phyloP scores from a whole-genome alignment of 2,888 invertebrate genomes.

The Apocheima hispidaria region DNA sequence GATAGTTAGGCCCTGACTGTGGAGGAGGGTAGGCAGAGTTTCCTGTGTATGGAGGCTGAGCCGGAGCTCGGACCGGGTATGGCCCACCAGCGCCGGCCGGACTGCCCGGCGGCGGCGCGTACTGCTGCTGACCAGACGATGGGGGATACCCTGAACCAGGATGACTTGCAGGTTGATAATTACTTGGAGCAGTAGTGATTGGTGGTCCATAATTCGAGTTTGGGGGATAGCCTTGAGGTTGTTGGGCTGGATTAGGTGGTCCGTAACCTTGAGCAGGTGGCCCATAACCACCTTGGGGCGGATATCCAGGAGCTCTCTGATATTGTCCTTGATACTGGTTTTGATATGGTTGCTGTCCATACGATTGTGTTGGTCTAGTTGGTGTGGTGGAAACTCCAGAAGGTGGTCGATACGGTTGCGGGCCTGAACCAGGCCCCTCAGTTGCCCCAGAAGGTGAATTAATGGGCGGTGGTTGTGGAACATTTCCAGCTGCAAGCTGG shows the following conservation, averaged over 20 bases:
- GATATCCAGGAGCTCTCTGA: conserved; percentile 86
- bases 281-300: conserved; percentile 89
- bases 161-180: conserved; percentile 84
- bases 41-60: conserved; percentile 79
- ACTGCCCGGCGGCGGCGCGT: conserved; percentile 81
- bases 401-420: conserved; percentile 81
- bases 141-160: conserved; percentile 80
- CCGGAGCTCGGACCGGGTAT: conserved; percentile 75
- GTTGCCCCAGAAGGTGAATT: conserved; percentile 73
- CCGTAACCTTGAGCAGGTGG: conserved; percentile 89
- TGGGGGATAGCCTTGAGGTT: conserved; percentile 89
- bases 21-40: conserved; percentile 80
- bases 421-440: conserved; percentile 75
- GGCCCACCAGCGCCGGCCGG: conserved; percentile 76
- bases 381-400: conserved; percentile 83
- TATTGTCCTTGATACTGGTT: conserved; percentile 88
- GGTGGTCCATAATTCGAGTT: conserved; percentile 88
- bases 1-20: conserved; percentile 75
- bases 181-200: conserved; percentile 85
- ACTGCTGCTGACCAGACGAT: conserved; percentile 78
- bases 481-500: conserved; percentile 84
- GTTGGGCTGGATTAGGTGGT: conserved; percentile 86
- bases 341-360: conserved; percentile 89
- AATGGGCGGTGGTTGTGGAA: conserved; percentile 72
- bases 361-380: conserved; percentile 88